Evolutionary conservation across 2,888 invertebrate species (phyloP).

Genomic region (Euplagia quadripunctaria): DNA sequence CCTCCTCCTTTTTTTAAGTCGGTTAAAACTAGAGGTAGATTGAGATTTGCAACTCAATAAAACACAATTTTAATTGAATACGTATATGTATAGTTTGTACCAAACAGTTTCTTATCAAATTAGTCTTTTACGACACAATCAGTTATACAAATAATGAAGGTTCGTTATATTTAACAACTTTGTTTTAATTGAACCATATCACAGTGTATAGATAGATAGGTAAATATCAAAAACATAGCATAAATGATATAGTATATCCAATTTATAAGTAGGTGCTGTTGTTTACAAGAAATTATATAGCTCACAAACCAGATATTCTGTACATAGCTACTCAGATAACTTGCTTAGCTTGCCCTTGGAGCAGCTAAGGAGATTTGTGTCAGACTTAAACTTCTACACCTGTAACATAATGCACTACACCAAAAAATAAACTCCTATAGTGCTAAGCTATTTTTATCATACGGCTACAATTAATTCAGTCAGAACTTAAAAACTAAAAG

Average conservation of each 20-base stretch:
- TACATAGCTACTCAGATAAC: not conserved
- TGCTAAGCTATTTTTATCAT: not conserved
- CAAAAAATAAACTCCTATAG: not conserved
- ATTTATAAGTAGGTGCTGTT: not conserved
- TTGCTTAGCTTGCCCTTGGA: no score
- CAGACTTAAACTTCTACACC: not conserved
- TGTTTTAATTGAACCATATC: not conserved
- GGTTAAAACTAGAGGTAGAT: no score
- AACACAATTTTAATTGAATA: constrained; percentile 5
- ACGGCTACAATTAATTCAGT: not conserved
- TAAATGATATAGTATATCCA: not conserved
- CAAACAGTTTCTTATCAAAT: not conserved
- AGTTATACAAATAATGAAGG: not conserved
- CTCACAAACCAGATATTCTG: not conserved
- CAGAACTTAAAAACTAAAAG: not conserved
- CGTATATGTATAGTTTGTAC: not conserved
- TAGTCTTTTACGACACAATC: constrained; percentile 1
- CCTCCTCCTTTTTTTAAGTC: no score
- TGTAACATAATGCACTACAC: not conserved
- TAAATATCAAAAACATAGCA: not conserved
- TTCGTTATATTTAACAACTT: not conserved
- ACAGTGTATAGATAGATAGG: not conserved
- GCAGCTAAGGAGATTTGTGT: no score
- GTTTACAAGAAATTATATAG: not conserved
- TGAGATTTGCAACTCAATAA: not conserved